Evolutionary conservation across 2,888 invertebrate species (phyloP).

Genomic region (Artemia sinica): DNA sequence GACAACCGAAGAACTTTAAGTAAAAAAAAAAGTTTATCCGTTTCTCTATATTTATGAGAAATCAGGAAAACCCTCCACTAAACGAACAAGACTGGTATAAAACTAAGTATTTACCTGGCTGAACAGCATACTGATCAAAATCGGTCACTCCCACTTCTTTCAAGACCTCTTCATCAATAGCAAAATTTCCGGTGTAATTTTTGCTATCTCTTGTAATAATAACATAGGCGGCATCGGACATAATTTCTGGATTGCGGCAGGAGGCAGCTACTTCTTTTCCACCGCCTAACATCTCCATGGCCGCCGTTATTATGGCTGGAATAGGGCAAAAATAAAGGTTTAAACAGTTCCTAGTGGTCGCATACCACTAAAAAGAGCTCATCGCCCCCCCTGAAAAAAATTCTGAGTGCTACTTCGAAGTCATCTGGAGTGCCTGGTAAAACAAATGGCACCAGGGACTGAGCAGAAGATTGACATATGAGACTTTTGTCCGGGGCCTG

Average conservation of each 20-base stretch:
- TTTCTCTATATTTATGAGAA: too few relatives aligned
- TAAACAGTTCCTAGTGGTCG: too few relatives aligned
- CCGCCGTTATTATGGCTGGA: slow-evolving; percentile 75
- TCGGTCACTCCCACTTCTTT: slow-evolving; percentile 59
- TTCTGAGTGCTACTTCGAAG: too few relatives aligned
- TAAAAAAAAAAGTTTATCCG: too few relatives aligned
- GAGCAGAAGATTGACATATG: too few relatives aligned
- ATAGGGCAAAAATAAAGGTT: not conserved
- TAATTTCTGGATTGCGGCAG: slow-evolving; percentile 64
- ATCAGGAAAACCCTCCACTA: too few relatives aligned
- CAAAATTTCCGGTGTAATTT: slow-evolving; percentile 67
- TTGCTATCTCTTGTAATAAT: slow-evolving; percentile 60
- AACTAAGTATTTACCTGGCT: slow-evolving; percentile 42
- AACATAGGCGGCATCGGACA: slow-evolving; percentile 74
- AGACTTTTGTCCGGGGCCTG: too few relatives aligned
- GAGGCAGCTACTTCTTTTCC: slow-evolving; percentile 40
- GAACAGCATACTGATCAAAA: slow-evolving; percentile 63
- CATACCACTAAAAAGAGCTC: too few relatives aligned
- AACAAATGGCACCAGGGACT: too few relatives aligned
- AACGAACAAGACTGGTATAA: not conserved
- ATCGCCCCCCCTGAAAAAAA: too few relatives aligned
- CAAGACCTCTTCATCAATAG: slow-evolving; percentile 77
- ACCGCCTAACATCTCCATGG: slow-evolving; percentile 68
- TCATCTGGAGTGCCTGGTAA: too few relatives aligned
- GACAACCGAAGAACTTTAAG: too few relatives aligned